These are phyloP conservation scores for Bubalus kerabau DNA, from an alignment of 2,113 vertebrate species.

Conservation along the genomic window DNA sequence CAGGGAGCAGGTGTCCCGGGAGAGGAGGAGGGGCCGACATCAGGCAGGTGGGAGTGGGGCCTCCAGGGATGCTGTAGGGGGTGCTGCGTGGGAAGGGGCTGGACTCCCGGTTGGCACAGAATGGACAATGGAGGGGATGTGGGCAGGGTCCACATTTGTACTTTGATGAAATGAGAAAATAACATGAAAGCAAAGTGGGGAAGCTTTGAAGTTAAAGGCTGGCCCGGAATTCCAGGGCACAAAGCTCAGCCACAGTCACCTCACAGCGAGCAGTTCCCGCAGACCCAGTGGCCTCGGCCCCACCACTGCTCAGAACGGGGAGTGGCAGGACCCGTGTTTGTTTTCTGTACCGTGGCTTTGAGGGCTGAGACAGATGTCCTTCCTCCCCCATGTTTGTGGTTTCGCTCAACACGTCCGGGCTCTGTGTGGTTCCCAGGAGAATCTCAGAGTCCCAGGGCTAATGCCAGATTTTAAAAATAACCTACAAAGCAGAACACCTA, in stretches of 20 bases:
- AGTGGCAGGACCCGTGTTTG: neutral
- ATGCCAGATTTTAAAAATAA: neutral
- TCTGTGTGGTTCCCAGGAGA: neutral
- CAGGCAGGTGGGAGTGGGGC: neutral
- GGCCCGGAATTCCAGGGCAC: neutral
- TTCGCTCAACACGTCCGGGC: neutral
- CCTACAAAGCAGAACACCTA: neutral
- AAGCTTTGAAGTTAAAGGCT: neutral
- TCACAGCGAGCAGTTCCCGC: neutral
- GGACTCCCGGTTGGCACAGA: neutral
- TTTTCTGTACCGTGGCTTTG: conserved; percentile 3
- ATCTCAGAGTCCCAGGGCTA: neutral
- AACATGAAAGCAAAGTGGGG: conserved; percentile 42
- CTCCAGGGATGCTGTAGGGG: neutral
- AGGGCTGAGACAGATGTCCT: neutral
- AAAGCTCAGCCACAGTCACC: neutral
- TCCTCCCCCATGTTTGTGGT: neutral
- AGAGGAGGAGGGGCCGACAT: neutral
- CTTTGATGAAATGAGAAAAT: neutral
- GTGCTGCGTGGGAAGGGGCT: neutral
- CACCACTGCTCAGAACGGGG: accelerated
- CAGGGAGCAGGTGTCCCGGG: neutral
- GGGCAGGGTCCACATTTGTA: neutral
- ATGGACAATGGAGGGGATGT: accelerated
- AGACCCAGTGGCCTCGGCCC: neutral